Evolutionary conservation across 2,113 vertebrate species (phyloP).

Genomic region (Potamarius usumacintae): DNA sequence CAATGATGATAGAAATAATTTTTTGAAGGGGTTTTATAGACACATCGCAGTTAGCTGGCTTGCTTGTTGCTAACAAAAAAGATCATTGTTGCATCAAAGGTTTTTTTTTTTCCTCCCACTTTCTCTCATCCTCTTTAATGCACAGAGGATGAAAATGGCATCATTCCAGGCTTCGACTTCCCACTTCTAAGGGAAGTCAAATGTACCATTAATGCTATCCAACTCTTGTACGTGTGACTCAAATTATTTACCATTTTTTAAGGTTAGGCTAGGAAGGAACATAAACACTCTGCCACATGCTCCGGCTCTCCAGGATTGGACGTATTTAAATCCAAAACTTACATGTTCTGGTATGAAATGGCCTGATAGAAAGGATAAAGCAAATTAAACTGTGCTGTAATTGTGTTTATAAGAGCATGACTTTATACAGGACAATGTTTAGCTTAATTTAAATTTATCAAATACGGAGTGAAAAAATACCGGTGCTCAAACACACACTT

Average conservation of each 20-base stretch:
- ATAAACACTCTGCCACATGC: background rate
- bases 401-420: background rate
- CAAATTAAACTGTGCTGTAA: background rate
- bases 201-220: background rate
- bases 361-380: background rate
- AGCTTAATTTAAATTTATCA: slow-evolving; percentile 12
- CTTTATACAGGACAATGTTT: background rate
- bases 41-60: background rate
- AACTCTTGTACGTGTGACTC: background rate
- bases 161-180: background rate
- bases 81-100: background rate
- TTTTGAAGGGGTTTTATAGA: background rate
- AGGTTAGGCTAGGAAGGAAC: background rate
- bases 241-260: background rate
- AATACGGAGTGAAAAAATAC: background rate
- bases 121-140: background rate
- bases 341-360: background rate
- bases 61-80: background rate
- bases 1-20: background rate
- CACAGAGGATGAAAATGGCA: background rate
- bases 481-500: slow-evolving; percentile 50
- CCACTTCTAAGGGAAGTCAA: background rate
- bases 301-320: background rate
- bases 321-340: background rate
- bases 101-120: background rate